Evolutionary conservation across 2,797 vertebrate species (phyloP).

Genomic region (Acrocephalus scirpaceus): DNA sequence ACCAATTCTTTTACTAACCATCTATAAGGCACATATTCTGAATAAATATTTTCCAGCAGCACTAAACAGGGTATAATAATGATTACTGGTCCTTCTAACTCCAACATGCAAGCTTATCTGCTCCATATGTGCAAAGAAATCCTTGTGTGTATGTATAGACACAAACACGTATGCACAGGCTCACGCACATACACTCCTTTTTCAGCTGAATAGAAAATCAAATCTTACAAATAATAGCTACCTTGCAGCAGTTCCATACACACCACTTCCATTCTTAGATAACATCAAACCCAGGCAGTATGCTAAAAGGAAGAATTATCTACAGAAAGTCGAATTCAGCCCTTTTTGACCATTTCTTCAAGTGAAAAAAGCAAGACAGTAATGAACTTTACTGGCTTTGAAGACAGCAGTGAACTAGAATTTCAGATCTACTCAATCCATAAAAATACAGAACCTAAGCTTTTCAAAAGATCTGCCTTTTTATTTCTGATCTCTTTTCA

Average conservation of each 20-base stretch:
- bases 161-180: not conserved
- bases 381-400: not conserved
- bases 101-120: not conserved
- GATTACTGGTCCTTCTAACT: not conserved
- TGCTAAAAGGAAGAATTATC: not conserved
- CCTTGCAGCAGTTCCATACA: not conserved
- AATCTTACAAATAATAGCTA: not conserved
- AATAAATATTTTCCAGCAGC: not conserved
- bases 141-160: not conserved
- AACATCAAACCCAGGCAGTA: not conserved
- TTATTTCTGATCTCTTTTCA: not conserved
- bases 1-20: not conserved
- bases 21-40: not conserved
- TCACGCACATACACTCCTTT: not conserved
- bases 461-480: not conserved
- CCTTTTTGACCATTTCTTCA: not conserved
- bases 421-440: not conserved
- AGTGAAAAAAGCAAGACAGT: not conserved
- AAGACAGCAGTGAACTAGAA: not conserved
- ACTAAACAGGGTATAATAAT: not conserved
- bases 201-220: not conserved
- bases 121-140: not conserved
- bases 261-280: not conserved
- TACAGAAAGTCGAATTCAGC: not conserved
- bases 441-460: accelerated